phyloP scores from a whole-genome alignment of 2,888 invertebrate genomes.

The Cyrtodaria siliqua region DNA sequence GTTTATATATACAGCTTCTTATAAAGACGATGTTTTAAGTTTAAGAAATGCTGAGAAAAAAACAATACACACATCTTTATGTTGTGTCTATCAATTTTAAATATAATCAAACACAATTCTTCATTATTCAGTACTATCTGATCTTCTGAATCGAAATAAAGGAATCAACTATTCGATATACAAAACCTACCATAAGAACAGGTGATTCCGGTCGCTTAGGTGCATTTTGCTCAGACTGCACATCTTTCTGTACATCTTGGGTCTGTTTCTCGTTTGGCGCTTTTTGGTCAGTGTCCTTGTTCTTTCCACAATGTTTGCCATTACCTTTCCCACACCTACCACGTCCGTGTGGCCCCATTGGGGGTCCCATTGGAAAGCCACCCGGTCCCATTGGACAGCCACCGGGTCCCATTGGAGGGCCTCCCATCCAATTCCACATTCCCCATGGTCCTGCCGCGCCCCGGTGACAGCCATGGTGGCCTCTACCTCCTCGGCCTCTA shows the following conservation, averaged over 20 bases:
- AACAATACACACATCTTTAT: no score
- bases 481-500: slow-evolving; percentile 33
- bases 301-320: slow-evolving; percentile 19
- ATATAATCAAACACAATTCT: no score
- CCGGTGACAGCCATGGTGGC: slow-evolving; percentile 24
- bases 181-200: slow-evolving; percentile 31
- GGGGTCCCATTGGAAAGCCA: not conserved
- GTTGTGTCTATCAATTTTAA: no score
- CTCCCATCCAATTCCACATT: slow-evolving; percentile 50
- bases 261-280: not conserved
- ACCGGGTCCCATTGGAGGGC: slow-evolving; percentile 22
- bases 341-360: not conserved
- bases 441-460: slow-evolving; percentile 45
- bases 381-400: not conserved
- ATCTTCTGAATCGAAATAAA: no score
- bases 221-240: not conserved
- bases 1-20: no score
- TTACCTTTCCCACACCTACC: slow-evolving; percentile 9
- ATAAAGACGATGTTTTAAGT: no score
- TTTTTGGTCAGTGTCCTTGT: slow-evolving; percentile 3
- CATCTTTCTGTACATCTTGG: not conserved
- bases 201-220: slow-evolving; percentile 18
- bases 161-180: no score
- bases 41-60: no score
- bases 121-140: no score